Evolutionary conservation across 2,797 vertebrate species (phyloP).

Genomic region (Apogon hyalosoma): DNA sequence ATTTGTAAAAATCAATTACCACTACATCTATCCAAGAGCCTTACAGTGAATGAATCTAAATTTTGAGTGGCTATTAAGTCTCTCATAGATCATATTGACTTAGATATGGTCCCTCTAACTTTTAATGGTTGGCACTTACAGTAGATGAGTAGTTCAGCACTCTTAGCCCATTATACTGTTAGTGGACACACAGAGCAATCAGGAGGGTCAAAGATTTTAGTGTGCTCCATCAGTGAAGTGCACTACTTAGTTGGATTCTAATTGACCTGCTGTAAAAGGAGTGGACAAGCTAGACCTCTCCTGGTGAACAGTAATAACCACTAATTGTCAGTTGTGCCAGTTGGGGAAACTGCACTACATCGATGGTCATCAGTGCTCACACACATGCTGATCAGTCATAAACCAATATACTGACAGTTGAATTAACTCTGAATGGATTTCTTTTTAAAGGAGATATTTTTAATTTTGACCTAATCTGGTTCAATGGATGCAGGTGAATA

Average conservation of each 20-base stretch:
- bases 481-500: no score
- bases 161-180: slow-evolving; percentile 81
- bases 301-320: slow-evolving; percentile 68
- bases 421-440: not conserved
- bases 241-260: slow-evolving; percentile 82
- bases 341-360: slow-evolving; percentile 47
- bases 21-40: slow-evolving; percentile 49
- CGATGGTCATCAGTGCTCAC: slow-evolving; percentile 13
- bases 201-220: slow-evolving; percentile 83
- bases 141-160: slow-evolving; percentile 79
- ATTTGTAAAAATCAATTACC: slow-evolving; percentile 74
- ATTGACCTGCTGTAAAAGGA: slow-evolving; percentile 81
- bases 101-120: slow-evolving; percentile 80
- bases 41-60: slow-evolving; percentile 67
- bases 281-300: slow-evolving; percentile 68
- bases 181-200: slow-evolving; percentile 79
- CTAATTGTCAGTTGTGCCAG: slow-evolving; percentile 73
- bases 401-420: not conserved
- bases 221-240: slow-evolving; percentile 81
- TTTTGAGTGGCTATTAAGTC: slow-evolving; percentile 76
- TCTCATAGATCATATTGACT: slow-evolving; percentile 78
- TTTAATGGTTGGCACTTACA: slow-evolving; percentile 79
- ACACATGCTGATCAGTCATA: slow-evolving; percentile 21
- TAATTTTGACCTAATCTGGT: no score
- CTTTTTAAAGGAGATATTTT: no score